Base-by-base conservation (phyloP, 2,888 invertebrate genomes). In the Eupsilia transversa region DNA sequence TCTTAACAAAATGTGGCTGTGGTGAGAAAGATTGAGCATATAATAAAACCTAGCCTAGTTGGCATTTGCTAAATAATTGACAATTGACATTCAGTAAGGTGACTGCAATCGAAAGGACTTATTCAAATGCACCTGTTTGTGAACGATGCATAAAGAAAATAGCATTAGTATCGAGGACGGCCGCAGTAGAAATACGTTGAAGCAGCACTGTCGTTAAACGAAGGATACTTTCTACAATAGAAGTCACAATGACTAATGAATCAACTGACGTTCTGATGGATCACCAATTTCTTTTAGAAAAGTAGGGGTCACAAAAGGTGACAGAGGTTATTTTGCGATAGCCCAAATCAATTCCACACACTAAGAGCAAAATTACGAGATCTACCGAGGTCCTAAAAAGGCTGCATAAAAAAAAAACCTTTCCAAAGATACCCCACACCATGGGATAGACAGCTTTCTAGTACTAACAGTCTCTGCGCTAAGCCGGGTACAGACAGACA, bases 201-300 rank as follows among this genome's bases (percentile, higher is more conserved):
- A 3, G 10, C 3, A 46, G 6, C 35, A 54, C 10, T n/a, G 30
- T 17, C 30, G n/a, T 35, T 30, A 52, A 71, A 74, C n/a, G 27
- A 27, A 52, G 41, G 30, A 30, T 3, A 64, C 41, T 17, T 76
- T 61, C 57, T 59, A 59, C 30, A 33, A 80, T 38, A 46, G 49
- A 74, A 64, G n/a, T 14, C 43, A n/a, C 56, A 52, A 54, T 63
- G 41, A 77, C 10, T n/a, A 49, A 74, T 74, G 41, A 27, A 80
- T 33, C 41, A 5, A 35, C 41, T 10, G 56, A 57, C 46, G n/a
- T 63, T 52, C 23, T 12, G 61, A 52, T 30, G 4, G 43, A 72
- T 72, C 7, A 12, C 23, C 35, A n/a, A 54, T 79, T 59, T n/a
- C 33, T 27, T 41, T 7, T n/a, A 57, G 33, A 27, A 27, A 69